These are phyloP conservation scores for Onthophagus sagittarius DNA, from an alignment of 2,888 invertebrate species.

Conservation along the genomic window DNA sequence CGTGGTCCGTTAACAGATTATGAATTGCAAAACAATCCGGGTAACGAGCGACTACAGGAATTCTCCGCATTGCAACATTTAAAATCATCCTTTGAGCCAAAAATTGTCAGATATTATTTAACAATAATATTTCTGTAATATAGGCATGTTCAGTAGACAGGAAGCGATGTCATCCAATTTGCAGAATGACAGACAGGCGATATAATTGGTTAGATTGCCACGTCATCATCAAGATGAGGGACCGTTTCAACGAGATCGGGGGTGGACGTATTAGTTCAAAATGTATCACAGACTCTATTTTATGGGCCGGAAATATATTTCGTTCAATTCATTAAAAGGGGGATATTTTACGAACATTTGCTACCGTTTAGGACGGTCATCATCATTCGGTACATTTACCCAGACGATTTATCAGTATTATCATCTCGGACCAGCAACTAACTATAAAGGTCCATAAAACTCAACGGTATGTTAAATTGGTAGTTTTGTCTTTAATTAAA, in stretches of 20 bases:
- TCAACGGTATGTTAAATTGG: not conserved
- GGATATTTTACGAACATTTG: conserved; percentile 1
- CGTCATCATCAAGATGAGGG: not conserved
- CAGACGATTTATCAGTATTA: not conserved
- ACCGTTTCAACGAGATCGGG: not conserved
- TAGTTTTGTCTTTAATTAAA: not conserved
- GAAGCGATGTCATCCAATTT: not conserved
- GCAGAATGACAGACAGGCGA: not conserved
- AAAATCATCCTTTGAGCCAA: too few species aligned
- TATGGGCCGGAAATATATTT: conserved; percentile 16
- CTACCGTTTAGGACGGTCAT: not conserved
- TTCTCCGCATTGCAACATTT: not conserved
- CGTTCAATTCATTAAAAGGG: conserved; percentile 11
- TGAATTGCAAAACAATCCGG: not conserved
- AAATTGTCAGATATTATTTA: too few species aligned
- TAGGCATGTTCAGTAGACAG: not conserved
- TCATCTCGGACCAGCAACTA: not conserved
- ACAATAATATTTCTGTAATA: not conserved
- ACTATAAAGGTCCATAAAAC: not conserved
- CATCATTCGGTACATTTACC: not conserved
- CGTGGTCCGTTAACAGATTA: not conserved
- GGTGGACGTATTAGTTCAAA: not conserved
- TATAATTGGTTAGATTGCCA: not conserved
- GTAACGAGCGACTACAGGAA: not conserved
- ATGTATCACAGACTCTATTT: conserved; percentile 13